Conservation (phyloP, 2,888 invertebrate genomes). For the Pterostichus niger region DNA sequence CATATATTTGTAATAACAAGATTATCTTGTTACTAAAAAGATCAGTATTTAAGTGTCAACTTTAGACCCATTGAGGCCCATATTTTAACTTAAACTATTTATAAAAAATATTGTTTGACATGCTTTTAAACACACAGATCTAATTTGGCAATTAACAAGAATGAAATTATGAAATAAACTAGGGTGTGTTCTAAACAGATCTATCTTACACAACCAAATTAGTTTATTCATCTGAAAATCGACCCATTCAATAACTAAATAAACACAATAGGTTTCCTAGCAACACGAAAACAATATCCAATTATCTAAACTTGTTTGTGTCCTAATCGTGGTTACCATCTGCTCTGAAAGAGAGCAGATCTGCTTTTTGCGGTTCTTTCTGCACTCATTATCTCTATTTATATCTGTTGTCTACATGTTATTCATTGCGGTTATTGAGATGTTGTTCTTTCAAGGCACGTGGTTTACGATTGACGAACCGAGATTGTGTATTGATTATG, state of each 20-base stretch:
- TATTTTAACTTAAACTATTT: too few relatives aligned
- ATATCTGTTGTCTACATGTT: neutral
- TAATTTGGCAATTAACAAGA: neutral
- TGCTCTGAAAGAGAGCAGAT: neutral
- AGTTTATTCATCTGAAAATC: neutral
- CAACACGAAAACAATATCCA: constrained; percentile 7
- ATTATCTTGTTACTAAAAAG: too few relatives aligned
- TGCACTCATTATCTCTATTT: constrained; percentile 7
- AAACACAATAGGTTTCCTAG: constrained; percentile 1
- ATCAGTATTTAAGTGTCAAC: too few relatives aligned
- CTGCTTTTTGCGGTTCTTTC: neutral
- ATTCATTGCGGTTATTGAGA: neutral
- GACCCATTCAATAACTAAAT: neutral
- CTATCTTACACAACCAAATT: neutral
- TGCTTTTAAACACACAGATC: neutral
- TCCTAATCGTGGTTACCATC: neutral
- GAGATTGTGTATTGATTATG: too few relatives aligned
- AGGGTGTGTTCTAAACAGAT: neutral
- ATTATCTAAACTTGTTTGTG: constrained; percentile 8
- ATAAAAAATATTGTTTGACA: too few relatives aligned
- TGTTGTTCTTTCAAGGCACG: too few relatives aligned
- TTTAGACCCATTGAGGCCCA: too few relatives aligned
- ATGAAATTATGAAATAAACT: neutral
- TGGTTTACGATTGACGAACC: too few relatives aligned
- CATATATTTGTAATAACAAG: too few relatives aligned